phyloP scores from a whole-genome alignment of 2,797 vertebrate genomes.

The Nothura maculosa region DNA sequence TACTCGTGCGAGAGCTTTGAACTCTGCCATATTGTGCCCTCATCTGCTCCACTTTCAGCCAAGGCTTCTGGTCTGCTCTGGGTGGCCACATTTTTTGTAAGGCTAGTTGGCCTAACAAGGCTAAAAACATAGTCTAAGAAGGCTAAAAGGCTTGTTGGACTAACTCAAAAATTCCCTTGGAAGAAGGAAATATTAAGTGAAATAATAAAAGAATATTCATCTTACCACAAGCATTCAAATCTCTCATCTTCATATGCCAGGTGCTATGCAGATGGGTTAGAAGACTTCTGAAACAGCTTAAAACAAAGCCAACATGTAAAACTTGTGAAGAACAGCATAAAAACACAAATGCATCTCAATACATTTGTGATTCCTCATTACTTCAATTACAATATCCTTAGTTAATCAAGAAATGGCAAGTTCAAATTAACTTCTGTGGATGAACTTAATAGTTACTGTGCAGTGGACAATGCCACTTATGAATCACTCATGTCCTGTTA shows the following conservation, averaged over 20 bases:
- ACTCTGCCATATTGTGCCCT: not conserved
- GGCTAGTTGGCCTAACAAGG: not conserved
- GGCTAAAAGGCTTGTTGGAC: conserved; percentile 7
- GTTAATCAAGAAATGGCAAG: conserved; percentile 12
- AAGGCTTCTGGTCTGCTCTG: not conserved
- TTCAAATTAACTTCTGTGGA: not conserved
- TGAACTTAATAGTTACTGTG: not conserved
- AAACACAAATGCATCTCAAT: not conserved
- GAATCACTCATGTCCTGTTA: not conserved
- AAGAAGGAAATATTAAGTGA: conserved; percentile 5
- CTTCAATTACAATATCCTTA: not conserved
- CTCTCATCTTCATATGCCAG: not conserved
- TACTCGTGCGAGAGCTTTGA: not conserved
- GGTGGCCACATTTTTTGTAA: not conserved
- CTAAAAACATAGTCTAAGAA: conserved; percentile 49
- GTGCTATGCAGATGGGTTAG: not conserved
- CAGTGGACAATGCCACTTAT: not conserved
- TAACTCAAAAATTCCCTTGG: conserved; percentile 11
- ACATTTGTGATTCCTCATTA: not conserved
- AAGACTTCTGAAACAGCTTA: not conserved
- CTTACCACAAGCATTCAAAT: not conserved
- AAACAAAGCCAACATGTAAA: conserved; percentile 21
- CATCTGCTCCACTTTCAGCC: not conserved
- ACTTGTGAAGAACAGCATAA: not conserved
- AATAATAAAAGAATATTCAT: conserved; percentile 9